These are phyloP conservation scores for Bombus sylvicola DNA, from an alignment of 1,140 invertebrate genomes.

Conservation along the genomic window DNA sequence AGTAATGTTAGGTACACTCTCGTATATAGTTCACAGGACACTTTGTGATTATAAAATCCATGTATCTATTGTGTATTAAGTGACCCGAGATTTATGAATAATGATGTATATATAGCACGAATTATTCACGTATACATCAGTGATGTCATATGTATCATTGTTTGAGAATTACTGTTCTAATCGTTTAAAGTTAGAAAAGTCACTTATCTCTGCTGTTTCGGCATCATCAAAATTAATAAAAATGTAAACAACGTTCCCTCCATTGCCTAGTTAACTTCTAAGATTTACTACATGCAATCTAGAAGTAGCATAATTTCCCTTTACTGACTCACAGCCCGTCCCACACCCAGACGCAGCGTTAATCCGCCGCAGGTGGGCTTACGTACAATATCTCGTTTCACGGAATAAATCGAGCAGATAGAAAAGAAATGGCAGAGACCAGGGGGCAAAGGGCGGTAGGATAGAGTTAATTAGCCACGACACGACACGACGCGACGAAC, in stretches of 20 bases:
- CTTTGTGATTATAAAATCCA: neutral
- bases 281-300: neutral
- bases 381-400: neutral
- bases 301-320: constrained; percentile 9
- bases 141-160: neutral
- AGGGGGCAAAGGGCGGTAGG: neutral
- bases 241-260: neutral
- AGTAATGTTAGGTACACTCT: neutral
- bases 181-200: neutral
- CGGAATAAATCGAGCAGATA: constrained; percentile 17
- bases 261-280: neutral
- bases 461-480: constrained; percentile 66
- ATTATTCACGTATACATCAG: neutral
- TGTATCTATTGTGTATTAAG: no score
- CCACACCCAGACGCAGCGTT: neutral
- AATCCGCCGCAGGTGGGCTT: neutral
- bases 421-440: neutral
- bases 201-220: neutral
- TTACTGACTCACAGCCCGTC: neutral
- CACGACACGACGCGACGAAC: constrained; percentile 17
- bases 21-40: neutral
- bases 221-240: neutral
- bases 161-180: neutral
- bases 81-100: neutral
- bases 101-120: neutral